These are phyloP conservation scores for Kradibia gibbosae DNA, from an alignment of 1,140 invertebrate genomes.

Conservation along the genomic window DNA sequence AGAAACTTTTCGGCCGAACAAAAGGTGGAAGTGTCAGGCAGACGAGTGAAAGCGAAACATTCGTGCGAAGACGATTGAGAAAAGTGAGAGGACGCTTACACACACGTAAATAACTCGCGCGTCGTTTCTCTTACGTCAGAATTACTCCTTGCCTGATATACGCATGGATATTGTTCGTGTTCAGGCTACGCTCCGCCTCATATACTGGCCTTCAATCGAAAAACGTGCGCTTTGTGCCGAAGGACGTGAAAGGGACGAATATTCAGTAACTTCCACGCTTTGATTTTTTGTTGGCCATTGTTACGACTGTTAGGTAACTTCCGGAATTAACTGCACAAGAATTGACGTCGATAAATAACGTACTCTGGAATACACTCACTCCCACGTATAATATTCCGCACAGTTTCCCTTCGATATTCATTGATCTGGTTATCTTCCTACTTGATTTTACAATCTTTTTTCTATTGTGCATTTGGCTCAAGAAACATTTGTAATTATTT, in stretches of 20 bases:
- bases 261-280: constrained; percentile 10
- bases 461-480: neutral
- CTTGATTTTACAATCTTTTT: neutral
- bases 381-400: neutral
- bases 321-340: neutral
- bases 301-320: neutral
- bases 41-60: constrained; percentile 46
- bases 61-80: constrained; percentile 42
- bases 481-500: neutral
- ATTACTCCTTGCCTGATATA: neutral
- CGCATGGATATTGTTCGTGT: neutral
- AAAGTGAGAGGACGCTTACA: constrained; percentile 10
- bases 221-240: constrained; percentile 23
- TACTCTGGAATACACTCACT: neutral
- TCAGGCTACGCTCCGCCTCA: no score
- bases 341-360: constrained; percentile 11
- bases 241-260: constrained; percentile 16
- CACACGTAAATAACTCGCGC: constrained; percentile 22
- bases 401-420: neutral
- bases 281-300: neutral
- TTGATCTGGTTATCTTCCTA: neutral
- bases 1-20: constrained; percentile 31
- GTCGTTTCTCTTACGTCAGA: constrained; percentile 32
- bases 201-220: neutral
- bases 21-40: constrained; percentile 39